phyloP scores from a whole-genome alignment of 2,888 invertebrate genomes.

The Tipula helvola region DNA sequence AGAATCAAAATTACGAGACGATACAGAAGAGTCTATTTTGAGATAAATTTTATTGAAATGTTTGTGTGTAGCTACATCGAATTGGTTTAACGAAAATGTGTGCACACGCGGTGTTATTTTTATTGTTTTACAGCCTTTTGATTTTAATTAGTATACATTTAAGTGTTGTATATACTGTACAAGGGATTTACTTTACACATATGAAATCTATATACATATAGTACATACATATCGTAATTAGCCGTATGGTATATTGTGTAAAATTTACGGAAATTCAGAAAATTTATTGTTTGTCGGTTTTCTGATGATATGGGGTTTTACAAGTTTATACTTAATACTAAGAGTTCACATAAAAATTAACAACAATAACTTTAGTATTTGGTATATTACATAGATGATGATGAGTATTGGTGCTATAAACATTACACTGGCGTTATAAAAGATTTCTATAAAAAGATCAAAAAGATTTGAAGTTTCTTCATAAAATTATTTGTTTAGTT shows the following conservation, averaged over 20 bases:
- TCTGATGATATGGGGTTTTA: neutral
- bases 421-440: too few species aligned
- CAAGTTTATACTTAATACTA: too few species aligned
- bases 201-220: neutral
- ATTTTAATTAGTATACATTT: neutral
- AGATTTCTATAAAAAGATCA: too few species aligned
- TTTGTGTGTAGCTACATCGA: neutral
- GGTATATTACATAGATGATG: too few species aligned
- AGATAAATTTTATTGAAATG: neutral
- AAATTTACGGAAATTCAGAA: neutral
- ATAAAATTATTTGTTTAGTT: too few species aligned
- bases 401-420: too few species aligned
- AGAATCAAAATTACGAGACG: neutral
- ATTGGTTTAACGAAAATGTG: neutral
- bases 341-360: too few species aligned
- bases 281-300: neutral
- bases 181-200: neutral
- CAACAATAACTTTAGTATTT: too few species aligned
- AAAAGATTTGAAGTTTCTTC: too few species aligned
- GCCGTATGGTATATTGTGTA: neutral
- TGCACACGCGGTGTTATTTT: neutral
- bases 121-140: neutral
- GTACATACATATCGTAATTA: neutral
- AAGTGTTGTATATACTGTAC: neutral
- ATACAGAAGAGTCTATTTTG: neutral